Evolutionary conservation across 2,113 vertebrate genomes (phyloP).

Genomic region (rabbit (Oryctolagus cuniculus)): mOryCun1.1 NC_091442.1:17879501-17880000

Average conservation of each 20-base stretch:
- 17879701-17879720: no score
- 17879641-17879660: no score
- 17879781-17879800: slow-evolving; percentile 21
- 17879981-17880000: background rate
- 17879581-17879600: no score
- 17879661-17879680: no score
- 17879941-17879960: background rate
- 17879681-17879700: no score
- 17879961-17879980: slow-evolving; percentile 3
- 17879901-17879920: background rate
- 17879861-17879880: background rate
- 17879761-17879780: background rate
- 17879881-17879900: background rate
- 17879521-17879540: no score
- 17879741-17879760: background rate
- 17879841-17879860: background rate
- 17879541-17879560: no score
- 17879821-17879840: background rate
- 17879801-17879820: background rate
- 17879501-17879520: no score
- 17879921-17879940: background rate
- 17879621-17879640: no score
- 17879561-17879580: no score
- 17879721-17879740: background rate
- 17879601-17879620: no score